phyloP scores from a whole-genome alignment of 2,113 vertebrate genomes.

The Thunnus maccoyii region DNA sequence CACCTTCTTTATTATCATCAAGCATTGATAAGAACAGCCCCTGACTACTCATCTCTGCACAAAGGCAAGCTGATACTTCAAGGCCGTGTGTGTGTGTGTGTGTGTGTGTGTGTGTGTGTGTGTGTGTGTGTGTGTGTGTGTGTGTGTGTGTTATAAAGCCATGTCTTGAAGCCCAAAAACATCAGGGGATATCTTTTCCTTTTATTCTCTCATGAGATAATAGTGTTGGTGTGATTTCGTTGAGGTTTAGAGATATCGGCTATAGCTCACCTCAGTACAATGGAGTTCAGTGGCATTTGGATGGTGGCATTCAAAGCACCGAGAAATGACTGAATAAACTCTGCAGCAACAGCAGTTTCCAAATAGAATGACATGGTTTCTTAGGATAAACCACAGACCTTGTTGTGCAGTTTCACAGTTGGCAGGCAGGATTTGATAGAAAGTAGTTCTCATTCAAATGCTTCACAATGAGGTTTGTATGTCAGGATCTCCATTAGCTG shows the following conservation, averaged over 20 bases:
- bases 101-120: slow-evolving; percentile 4
- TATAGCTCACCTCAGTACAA: slow-evolving; percentile 26
- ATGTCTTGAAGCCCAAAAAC: slow-evolving; percentile 45
- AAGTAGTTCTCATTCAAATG: neutral
- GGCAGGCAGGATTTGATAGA: no score
- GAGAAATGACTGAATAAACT: neutral
- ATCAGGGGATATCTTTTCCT: slow-evolving; percentile 40
- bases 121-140: slow-evolving; percentile 17
- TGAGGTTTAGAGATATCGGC: slow-evolving; percentile 20
- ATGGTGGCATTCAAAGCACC: neutral
- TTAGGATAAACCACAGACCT: neutral
- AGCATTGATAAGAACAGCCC: slow-evolving; percentile 71
- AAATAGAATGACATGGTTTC: neutral
- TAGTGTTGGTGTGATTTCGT: slow-evolving; percentile 36
- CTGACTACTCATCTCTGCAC: slow-evolving; percentile 62
- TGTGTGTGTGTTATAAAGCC: slow-evolving; percentile 19
- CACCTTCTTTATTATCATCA: slow-evolving; percentile 77
- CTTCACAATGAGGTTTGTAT: neutral
- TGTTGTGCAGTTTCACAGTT: neutral
- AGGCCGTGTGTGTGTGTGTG: slow-evolving; percentile 22
- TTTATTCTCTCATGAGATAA: slow-evolving; percentile 42
- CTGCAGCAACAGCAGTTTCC: neutral
- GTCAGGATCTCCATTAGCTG: neutral
- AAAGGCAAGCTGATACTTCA: slow-evolving; percentile 74
- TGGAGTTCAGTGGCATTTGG: slow-evolving; percentile 1